phyloP scores from a whole-genome alignment of 1,140 invertebrate species.

The Triops longicaudatus region DNA sequence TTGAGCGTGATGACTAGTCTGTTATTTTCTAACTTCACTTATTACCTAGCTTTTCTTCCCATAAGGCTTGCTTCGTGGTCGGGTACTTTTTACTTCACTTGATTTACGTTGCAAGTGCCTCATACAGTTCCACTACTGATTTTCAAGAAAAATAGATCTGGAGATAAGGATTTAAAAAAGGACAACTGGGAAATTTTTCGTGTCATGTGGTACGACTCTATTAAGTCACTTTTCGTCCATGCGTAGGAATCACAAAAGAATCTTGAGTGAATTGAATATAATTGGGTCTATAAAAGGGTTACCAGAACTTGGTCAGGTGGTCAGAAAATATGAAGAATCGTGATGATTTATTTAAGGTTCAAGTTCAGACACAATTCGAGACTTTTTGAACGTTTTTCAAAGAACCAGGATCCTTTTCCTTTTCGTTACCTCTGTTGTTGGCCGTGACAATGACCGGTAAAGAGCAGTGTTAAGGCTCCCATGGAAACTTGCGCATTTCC shows the following conservation, averaged over 20 bases:
- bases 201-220: background rate
- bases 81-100: background rate
- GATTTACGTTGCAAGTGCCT: background rate
- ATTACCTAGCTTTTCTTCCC: background rate
- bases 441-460: background rate
- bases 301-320: constrained; percentile 7
- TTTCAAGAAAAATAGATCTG: background rate
- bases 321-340: background rate
- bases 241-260: background rate
- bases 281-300: constrained; percentile 12
- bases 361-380: background rate
- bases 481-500: background rate
- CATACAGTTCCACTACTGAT: background rate
- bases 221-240: background rate
- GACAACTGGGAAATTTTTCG: background rate
- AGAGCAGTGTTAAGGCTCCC: background rate
- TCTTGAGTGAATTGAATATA: background rate
- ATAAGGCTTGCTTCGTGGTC: background rate
- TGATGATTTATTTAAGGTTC: background rate
- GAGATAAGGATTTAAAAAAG: background rate
- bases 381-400: background rate
- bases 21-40: background rate
- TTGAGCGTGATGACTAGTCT: background rate
- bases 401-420: background rate
- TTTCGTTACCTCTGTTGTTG: background rate